These are phyloP conservation scores for Pantelozetes paolii DNA, from an alignment of 2,888 invertebrate genomes.

Conservation along the genomic window DNA sequence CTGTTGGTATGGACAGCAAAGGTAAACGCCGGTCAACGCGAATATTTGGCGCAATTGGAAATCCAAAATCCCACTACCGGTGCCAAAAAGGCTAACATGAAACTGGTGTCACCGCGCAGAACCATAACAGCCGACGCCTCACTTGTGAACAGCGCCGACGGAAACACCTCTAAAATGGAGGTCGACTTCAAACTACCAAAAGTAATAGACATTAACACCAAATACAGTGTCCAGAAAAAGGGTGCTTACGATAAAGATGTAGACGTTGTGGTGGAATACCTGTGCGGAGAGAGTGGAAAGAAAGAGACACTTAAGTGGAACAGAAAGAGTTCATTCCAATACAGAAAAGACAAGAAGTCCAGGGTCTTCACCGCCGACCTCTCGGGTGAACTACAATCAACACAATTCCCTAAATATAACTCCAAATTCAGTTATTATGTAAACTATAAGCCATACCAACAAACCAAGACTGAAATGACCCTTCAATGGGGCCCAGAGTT, in stretches of 20 bases:
- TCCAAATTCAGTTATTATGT: neutral
- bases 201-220: neutral
- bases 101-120: neutral
- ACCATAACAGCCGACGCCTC: neutral
- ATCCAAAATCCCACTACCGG: neutral
- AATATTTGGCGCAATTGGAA: slow-evolving; percentile 34
- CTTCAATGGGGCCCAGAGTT: slow-evolving; percentile 13
- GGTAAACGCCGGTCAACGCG: slow-evolving; percentile 26
- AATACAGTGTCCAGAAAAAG: slow-evolving; percentile 1
- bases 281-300: neutral
- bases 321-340: neutral
- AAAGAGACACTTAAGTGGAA: slow-evolving; percentile 18
- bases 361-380: neutral
- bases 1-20: neutral
- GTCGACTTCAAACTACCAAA: neutral
- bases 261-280: neutral
- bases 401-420: slow-evolving; percentile 3
- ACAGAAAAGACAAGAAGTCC: slow-evolving; percentile 10
- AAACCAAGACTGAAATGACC: neutral
- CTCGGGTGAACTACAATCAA: neutral
- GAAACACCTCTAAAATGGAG: neutral
- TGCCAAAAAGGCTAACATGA: neutral
- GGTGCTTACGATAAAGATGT: neutral
- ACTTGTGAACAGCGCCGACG: neutral
- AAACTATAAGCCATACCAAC: neutral